Evolutionary conservation across 1,140 invertebrate species (phyloP).

Genomic region (Macrostomum lignano): DNA sequence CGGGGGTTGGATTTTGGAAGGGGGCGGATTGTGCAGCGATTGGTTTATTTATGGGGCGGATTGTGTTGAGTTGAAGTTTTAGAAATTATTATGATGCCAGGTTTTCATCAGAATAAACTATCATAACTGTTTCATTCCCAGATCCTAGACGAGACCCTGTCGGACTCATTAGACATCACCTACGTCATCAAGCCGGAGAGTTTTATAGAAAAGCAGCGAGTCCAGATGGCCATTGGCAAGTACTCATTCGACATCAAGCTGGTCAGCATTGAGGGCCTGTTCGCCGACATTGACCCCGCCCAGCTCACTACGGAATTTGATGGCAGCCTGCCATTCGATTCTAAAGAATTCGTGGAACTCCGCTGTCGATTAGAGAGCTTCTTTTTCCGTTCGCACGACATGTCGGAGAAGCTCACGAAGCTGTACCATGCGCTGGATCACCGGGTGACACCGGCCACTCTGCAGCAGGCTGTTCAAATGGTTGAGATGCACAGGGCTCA

Average conservation of each 20-base stretch:
- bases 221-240: conserved; percentile 74
- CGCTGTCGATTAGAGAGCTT: conserved; percentile 58
- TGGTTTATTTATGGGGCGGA: too few species aligned
- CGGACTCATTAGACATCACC: conserved; percentile 34
- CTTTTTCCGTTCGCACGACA: conserved; percentile 64
- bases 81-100: not conserved
- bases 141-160: conserved; percentile 1
- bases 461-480: conserved; percentile 52
- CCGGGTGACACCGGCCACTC: conserved; percentile 41
- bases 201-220: conserved; percentile 95
- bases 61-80: conserved; percentile 16
- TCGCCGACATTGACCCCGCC: conserved; percentile 58
- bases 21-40: too few species aligned
- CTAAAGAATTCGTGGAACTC: conserved; percentile 77
- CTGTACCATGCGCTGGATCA: conserved; percentile 52
- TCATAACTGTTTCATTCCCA: not conserved
- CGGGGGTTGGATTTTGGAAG: too few species aligned
- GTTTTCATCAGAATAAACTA: conserved; percentile 26
- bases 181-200: conserved; percentile 92
- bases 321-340: conserved; percentile 67
- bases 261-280: conserved; percentile 67
- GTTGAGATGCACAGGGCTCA: conserved; percentile 51
- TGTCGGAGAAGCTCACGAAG: conserved; percentile 53
- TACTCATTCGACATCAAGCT: conserved; percentile 93
- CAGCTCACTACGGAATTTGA: conserved; percentile 75